These are phyloP conservation scores for Tigriopus californicus DNA, from an alignment of 2,888 invertebrate species.

Conservation along the genomic window DNA sequence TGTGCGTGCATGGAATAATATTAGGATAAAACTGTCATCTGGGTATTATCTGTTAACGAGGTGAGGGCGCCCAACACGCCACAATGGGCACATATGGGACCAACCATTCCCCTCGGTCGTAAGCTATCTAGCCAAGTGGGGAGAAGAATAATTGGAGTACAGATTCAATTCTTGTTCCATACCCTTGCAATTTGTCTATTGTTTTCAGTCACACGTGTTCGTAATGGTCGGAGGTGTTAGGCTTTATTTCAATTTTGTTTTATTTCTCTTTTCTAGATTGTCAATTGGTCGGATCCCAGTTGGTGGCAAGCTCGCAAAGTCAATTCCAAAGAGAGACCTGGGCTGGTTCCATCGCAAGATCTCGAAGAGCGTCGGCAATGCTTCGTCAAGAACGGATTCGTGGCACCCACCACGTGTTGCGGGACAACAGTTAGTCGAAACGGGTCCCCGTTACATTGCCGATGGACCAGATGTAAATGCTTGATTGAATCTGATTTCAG, in stretches of 20 bases:
- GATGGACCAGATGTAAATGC: background rate
- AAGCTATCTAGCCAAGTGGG: too few species aligned
- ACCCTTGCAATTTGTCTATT: too few species aligned
- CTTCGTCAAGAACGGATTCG: constrained; percentile 6
- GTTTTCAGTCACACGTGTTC: background rate
- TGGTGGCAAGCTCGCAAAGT: constrained; percentile 14
- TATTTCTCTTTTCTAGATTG: constrained; percentile 3
- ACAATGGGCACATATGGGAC: too few species aligned
- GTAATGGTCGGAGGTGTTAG: background rate
- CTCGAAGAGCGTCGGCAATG: constrained; percentile 14
- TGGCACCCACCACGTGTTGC: background rate
- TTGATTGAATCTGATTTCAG: background rate
- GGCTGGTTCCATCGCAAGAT: constrained; percentile 13
- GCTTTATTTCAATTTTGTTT: background rate
- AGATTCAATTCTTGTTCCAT: too few species aligned
- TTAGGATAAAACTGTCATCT: too few species aligned
- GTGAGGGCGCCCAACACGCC: too few species aligned
- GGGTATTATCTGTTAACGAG: too few species aligned
- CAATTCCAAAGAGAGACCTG: background rate
- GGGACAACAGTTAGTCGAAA: background rate
- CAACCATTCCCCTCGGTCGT: too few species aligned
- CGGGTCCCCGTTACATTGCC: too few species aligned
- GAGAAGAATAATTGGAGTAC: too few species aligned
- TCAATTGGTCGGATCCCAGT: constrained; percentile 12
- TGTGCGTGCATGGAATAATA: too few species aligned